Percentiles rank a stretch among this genome's conserved stretches.
Evolutionary conservation across 2,888 invertebrate genomes (phyloP).

Genomic region (Cryptocephalus moraei): DNA sequence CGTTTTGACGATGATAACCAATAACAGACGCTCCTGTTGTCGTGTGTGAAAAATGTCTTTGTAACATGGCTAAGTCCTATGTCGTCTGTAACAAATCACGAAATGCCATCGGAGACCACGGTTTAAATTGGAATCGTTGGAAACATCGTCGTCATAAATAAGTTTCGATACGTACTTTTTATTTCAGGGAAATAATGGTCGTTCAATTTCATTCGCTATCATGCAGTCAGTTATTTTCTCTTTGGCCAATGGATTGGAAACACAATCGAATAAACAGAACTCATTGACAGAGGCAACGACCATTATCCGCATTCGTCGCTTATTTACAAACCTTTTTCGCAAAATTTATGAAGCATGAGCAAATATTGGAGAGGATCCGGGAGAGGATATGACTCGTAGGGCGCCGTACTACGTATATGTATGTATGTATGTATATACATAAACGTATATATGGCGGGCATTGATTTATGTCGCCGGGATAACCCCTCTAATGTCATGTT

Average conservation of each 20-base stretch:
- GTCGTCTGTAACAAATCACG: too few species aligned
- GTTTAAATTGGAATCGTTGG: too few species aligned
- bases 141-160: too few species aligned
- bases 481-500: slow-evolving; percentile 7
- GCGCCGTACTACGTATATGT: neutral
- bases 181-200: too few species aligned
- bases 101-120: too few species aligned
- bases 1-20: too few species aligned
- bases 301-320: neutral
- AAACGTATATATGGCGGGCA: neutral
- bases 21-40: too few species aligned
- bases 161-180: too few species aligned
- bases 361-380: slow-evolving; percentile 4
- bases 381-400: slow-evolving; percentile 3
- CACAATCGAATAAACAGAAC: slow-evolving; percentile 1
- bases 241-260: slow-evolving; percentile 2
- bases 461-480: slow-evolving; percentile 7
- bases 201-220: too few species aligned
- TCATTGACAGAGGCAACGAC: neutral
- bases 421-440: too few species aligned
- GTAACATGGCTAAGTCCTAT: too few species aligned
- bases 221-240: neutral
- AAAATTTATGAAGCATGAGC: slow-evolving; percentile 4
- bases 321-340: slow-evolving; percentile 4
- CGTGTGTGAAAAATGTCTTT: too few species aligned